phyloP scores from a whole-genome alignment of 2,888 invertebrate genomes.

The Alsophila aescularia region DNA sequence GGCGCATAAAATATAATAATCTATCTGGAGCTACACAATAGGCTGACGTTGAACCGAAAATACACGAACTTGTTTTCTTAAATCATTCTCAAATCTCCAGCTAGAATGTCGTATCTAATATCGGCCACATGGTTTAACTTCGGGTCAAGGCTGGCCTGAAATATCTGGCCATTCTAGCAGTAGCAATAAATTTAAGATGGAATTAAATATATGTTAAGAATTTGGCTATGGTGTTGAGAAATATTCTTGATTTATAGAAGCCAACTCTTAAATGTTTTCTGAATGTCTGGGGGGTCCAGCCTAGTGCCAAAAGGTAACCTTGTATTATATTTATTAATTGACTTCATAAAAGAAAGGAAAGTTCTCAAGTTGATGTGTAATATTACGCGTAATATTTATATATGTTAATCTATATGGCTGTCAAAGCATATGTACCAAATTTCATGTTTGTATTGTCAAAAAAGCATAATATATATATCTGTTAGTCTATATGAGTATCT shows the following conservation, averaged over 20 bases:
- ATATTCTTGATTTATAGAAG: neutral
- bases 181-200: constrained; percentile 19
- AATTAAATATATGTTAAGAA: constrained; percentile 10
- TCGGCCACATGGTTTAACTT: constrained; percentile 23
- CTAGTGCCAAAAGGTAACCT: too few species aligned
- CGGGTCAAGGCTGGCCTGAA: constrained; percentile 38
- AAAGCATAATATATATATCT: too few species aligned
- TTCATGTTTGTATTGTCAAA: too few species aligned
- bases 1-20: constrained; percentile 23
- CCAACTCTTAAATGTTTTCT: neutral
- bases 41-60: constrained; percentile 21
- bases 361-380: too few species aligned
- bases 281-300: neutral
- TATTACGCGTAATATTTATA: too few species aligned
- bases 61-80: constrained; percentile 25
- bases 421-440: too few species aligned
- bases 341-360: too few species aligned
- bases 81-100: constrained; percentile 23
- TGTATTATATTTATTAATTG: too few species aligned
- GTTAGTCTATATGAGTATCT: too few species aligned
- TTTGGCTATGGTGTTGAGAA: constrained; percentile 15
- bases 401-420: too few species aligned
- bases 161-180: constrained; percentile 29
- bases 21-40: constrained; percentile 21
- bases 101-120: constrained; percentile 30